phyloP scores from a whole-genome alignment of 2,113 vertebrate genomes.

The Catharus fuscescens region DNA sequence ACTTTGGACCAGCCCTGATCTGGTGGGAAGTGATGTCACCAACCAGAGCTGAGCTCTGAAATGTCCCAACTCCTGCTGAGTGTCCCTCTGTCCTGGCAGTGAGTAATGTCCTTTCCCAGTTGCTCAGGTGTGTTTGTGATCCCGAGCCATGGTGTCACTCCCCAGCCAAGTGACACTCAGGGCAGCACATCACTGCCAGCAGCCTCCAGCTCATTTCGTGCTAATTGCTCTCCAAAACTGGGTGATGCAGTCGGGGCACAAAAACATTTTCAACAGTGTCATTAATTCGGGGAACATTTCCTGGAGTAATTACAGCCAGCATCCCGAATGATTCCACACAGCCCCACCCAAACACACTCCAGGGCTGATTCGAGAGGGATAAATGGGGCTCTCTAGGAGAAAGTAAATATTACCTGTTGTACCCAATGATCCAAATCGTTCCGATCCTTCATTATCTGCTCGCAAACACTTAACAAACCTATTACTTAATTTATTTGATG shows the following conservation, averaged over 20 bases:
- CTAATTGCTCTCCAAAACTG: conserved; percentile 69
- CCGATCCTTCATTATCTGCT: neutral
- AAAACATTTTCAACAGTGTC: conserved; percentile 54
- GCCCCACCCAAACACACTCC: conserved; percentile 11
- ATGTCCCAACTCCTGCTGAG: neutral
- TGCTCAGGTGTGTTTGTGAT: neutral
- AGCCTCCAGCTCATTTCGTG: conserved; percentile 62
- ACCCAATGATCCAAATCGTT: neutral
- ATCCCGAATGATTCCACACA: neutral
- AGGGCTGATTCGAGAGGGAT: neutral
- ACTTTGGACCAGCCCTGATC: neutral
- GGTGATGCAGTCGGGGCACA: conserved; percentile 36
- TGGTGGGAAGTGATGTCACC: neutral
- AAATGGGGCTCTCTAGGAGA: neutral
- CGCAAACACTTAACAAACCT: neutral
- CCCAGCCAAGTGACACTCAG: conserved; percentile 58
- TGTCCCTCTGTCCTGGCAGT: neutral
- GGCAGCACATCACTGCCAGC: conserved; percentile 29
- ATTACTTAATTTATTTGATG: neutral
- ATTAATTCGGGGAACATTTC: conserved; percentile 49
- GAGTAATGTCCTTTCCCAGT: conserved; percentile 16
- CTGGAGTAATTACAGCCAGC: conserved; percentile 37
- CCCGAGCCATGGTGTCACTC: neutral
- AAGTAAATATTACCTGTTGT: neutral
- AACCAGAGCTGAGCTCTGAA: fast-evolving